Conservation (phyloP, 2,113 vertebrate genomes). For the Vicugna pacos region DNA sequence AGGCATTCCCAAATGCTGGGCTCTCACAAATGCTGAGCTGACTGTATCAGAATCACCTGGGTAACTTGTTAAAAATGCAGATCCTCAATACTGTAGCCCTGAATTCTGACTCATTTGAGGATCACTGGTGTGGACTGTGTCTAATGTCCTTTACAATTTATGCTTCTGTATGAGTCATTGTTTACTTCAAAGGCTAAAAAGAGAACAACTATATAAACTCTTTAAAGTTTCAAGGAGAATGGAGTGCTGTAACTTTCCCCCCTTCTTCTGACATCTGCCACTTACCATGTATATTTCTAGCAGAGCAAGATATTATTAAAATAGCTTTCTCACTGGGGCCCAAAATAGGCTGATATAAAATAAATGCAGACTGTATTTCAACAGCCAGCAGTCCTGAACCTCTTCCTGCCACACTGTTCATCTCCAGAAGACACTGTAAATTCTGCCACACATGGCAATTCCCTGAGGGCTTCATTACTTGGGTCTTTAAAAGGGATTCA, state of each 20-base stretch:
- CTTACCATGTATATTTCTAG: constrained; percentile 67
- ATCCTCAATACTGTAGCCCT: background rate
- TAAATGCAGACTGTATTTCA: constrained; percentile 55
- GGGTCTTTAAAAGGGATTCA: constrained; percentile 66
- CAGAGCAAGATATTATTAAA: constrained; percentile 73
- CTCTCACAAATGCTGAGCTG: background rate
- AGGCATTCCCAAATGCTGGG: background rate
- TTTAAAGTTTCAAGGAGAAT: constrained; percentile 54
- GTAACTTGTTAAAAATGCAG: background rate
- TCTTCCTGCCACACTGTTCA: background rate
- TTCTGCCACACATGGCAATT: background rate
- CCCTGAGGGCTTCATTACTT: constrained; percentile 78
- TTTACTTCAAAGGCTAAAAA: constrained; percentile 37
- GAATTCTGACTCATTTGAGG: background rate
- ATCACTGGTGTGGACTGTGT: background rate
- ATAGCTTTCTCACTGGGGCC: constrained; percentile 69
- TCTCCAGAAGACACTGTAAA: constrained; percentile 25
- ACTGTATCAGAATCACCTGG: background rate
- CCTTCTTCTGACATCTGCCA: constrained; percentile 63
- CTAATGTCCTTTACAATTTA: background rate
- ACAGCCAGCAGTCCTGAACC: background rate
- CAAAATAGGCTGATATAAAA: constrained; percentile 67
- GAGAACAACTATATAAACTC: constrained; percentile 42
- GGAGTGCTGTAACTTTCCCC: background rate
- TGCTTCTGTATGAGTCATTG: background rate